phyloP scores from a whole-genome alignment of 2,113 vertebrate genomes.

The Pseudonaja textilis region DNA sequence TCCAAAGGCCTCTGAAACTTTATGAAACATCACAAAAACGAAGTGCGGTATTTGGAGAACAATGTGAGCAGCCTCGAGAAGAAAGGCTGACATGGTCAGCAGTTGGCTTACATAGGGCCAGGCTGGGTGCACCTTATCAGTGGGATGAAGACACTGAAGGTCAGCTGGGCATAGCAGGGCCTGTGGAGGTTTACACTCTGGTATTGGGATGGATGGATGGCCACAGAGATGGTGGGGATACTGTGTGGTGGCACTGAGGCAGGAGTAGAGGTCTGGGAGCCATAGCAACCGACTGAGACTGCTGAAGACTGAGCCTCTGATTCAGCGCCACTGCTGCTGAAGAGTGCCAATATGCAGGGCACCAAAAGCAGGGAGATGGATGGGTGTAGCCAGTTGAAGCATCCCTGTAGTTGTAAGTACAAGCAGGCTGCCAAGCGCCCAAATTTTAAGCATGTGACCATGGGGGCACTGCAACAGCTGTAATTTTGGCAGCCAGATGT shows the following conservation, averaged over 20 bases:
- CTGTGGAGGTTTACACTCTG: neutral
- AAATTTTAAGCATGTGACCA: neutral
- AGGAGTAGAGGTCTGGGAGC: neutral
- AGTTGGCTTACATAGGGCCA: neutral
- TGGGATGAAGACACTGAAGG: neutral
- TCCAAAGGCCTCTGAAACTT: neutral
- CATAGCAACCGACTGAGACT: neutral
- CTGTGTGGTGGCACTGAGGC: neutral
- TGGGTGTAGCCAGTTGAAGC: neutral
- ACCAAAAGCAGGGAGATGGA: neutral
- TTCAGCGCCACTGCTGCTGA: neutral
- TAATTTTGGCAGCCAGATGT: neutral
- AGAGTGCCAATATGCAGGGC: neutral
- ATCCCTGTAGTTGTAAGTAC: neutral
- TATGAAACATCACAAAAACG: neutral
- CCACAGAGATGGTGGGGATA: neutral
- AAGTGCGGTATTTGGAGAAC: neutral
- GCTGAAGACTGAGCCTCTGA: neutral
- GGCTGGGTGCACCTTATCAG: neutral
- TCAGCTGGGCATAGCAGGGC: neutral
- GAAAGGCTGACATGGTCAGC: neutral
- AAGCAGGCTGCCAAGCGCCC: neutral
- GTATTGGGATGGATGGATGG: neutral
- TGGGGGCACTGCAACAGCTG: neutral
- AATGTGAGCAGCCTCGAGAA: neutral